phyloP scores from a whole-genome alignment of 2,888 invertebrate species.

The Camptogramma bilineatum region DNA sequence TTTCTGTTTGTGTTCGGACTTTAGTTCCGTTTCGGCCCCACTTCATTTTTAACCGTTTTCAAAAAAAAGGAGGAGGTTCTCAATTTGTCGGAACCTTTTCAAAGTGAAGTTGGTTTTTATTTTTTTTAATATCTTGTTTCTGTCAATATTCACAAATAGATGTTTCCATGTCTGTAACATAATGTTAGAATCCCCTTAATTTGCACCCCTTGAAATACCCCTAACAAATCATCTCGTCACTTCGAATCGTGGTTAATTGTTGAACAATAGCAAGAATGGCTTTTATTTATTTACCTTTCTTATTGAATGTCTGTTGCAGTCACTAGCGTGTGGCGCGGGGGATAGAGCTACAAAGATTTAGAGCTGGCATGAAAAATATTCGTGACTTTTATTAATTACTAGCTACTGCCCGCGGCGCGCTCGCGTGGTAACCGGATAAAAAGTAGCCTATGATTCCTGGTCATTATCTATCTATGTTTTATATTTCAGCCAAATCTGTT shows the following conservation, averaged over 20 bases:
- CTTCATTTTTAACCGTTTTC: too few relatives aligned
- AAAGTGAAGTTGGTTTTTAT: too few relatives aligned
- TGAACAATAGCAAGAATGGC: constrained; percentile 61
- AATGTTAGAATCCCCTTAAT: neutral
- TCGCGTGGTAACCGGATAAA: too few relatives aligned
- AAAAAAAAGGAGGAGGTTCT: too few relatives aligned
- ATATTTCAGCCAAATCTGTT: too few relatives aligned
- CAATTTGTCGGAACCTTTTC: too few relatives aligned
- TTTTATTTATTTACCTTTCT: constrained; percentile 68
- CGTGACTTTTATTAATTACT: too few relatives aligned
- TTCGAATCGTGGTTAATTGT: constrained; percentile 58
- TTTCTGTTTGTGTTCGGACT: neutral
- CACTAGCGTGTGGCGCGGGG: constrained; percentile 21
- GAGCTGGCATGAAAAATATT: constrained; percentile 4
- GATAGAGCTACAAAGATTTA: constrained; percentile 16
- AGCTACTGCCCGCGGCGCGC: too few relatives aligned
- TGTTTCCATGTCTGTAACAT: neutral
- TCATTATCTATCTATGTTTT: too few relatives aligned
- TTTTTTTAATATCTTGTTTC: too few relatives aligned
- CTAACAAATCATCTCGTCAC: constrained; percentile 37
- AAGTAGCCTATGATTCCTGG: too few relatives aligned
- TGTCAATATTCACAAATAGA: neutral
- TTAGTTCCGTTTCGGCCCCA: too few relatives aligned
- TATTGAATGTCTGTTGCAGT: constrained; percentile 62
- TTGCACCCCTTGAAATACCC: constrained; percentile 20